These are phyloP conservation scores for Lichenostomus cassidix DNA, from an alignment of 2,113 vertebrate genomes.

Conservation along the genomic window DNA sequence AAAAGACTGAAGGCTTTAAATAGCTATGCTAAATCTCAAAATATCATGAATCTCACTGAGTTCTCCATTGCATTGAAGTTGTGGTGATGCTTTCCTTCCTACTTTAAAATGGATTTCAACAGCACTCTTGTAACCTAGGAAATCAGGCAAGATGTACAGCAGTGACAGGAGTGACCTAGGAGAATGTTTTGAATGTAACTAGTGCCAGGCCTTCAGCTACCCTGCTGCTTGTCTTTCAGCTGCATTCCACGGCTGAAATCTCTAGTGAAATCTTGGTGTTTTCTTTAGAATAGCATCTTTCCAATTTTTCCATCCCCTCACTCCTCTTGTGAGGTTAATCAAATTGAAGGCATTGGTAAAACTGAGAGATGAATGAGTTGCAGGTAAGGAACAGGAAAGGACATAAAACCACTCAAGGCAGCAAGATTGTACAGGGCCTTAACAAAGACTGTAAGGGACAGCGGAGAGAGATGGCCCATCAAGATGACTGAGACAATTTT, in stretches of 20 bases:
- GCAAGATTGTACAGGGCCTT: neutral
- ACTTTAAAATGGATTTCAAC: neutral
- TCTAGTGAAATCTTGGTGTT: neutral
- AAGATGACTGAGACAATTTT: neutral
- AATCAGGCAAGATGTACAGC: neutral
- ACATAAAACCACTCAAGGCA: neutral
- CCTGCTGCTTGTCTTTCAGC: neutral
- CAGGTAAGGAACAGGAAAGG: neutral
- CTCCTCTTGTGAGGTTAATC: neutral
- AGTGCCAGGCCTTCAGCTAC: neutral
- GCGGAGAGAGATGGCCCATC: neutral
- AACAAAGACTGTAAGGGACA: fast-evolving
- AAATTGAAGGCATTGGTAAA: neutral
- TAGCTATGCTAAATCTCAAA: neutral
- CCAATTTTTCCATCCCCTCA: neutral
- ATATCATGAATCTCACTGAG: neutral
- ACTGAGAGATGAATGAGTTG: neutral
- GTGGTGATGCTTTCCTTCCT: neutral
- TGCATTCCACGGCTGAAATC: neutral
- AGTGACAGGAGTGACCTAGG: neutral
- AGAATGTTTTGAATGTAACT: neutral
- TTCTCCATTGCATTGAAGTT: neutral
- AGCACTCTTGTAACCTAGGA: neutral
- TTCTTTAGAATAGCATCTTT: neutral
- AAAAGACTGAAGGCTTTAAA: neutral